Evolutionary conservation across 2,113 vertebrate species (phyloP), one percentile per base, ranked within the genome.

Genomic region (Etheostoma cragini): DNA sequence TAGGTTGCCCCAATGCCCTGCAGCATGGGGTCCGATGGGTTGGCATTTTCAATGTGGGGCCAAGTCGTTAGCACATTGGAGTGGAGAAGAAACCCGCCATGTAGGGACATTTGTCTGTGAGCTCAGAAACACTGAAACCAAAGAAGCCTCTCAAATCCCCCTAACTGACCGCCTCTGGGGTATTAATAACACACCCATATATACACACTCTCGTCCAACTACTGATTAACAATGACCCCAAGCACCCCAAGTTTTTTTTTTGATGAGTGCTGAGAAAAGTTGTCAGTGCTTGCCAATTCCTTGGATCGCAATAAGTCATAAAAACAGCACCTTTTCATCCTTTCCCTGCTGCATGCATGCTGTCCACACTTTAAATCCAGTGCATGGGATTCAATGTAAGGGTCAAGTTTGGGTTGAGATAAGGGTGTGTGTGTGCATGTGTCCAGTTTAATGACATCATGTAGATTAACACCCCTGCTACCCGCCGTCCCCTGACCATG

Each of bases 61-160:
- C 87, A 86, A 73, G 89, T 86, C 76, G 62, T 90, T 88, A 86
- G 76, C 88, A 88, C 88, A 21, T 90, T 42, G 62, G 61, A 72
- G 75, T 38, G 71, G 83, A 84, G 89, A 87, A 86, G 86, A 90
- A 85, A 89, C 69, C 58, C n/a, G 42, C 94, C 93, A 90, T 94
- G 78, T 94, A 94, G 69, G 93, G 93, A 92, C 72, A 91, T 92
- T 94, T 92, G 84, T 91, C 85, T 91, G 85, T 87, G 92, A 89
- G 90, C 88, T 89, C 73, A 88, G 88, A 93, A 94, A 92, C 88
- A 83, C 87, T 93, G 92, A 94, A 93, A 94, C 93, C 89, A 63
- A 92, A 94, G 88, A 85, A 89, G 89, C 77, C 86, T 90, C 83
- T 84, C 66, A 82, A 94, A 91, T 89, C 90, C 83, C 83, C 87